Evolutionary conservation across 2,888 invertebrate species (phyloP).

Genomic region (Salpingus planirostris): DNA sequence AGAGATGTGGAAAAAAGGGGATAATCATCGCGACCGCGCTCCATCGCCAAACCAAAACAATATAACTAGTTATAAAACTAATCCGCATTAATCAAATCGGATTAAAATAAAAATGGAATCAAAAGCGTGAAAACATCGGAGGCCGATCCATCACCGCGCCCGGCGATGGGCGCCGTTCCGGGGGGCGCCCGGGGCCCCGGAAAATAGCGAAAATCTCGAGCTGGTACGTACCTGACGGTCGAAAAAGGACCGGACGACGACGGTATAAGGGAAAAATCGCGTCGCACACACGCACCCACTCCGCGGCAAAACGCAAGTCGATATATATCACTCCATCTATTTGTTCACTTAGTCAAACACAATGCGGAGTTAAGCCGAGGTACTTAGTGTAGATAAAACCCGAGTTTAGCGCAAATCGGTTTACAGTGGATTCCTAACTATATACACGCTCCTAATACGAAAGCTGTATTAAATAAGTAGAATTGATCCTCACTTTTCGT

Average conservation of each 20-base stretch:
- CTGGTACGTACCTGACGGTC: no score
- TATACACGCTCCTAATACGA: constrained; percentile 45
- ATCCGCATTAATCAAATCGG: constrained; percentile 27
- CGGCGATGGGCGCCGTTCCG: no score
- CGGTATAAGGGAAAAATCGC: constrained; percentile 21
- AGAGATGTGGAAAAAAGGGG: no score
- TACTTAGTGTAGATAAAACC: constrained; percentile 45
- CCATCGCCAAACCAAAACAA: constrained; percentile 15
- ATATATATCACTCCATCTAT: constrained; percentile 45
- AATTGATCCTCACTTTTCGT: constrained; percentile 46
- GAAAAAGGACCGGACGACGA: no score
- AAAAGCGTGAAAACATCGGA: constrained; percentile 5
- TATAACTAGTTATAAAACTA: constrained; percentile 19
- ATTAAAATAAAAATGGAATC: constrained; percentile 20
- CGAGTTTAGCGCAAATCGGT: constrained; percentile 45
- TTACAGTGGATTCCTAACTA: constrained; percentile 45
- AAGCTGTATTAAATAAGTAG: constrained; percentile 46
- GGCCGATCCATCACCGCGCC: neutral
- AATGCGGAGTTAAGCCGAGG: constrained; percentile 43
- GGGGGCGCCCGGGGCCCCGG: no score
- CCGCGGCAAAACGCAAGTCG: constrained; percentile 34
- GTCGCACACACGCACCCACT: no score
- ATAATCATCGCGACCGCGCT: constrained; percentile 5
- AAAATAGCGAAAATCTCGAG: no score
- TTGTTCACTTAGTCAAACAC: constrained; percentile 45